Conservation (phyloP, 2,113 vertebrate species). For the Gavia stellata region DNA sequence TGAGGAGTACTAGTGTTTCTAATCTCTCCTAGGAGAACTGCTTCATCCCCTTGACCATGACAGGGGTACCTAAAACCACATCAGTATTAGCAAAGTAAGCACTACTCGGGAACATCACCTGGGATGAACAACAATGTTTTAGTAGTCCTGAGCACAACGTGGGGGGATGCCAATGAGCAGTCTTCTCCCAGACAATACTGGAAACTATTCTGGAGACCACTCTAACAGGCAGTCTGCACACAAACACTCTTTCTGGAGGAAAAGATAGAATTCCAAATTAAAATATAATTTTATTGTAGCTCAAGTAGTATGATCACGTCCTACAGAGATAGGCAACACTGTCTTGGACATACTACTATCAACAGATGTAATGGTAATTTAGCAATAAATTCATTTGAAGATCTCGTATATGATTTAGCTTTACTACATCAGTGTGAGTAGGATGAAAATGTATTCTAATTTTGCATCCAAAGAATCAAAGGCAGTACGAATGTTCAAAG, state of each 20-base stretch:
- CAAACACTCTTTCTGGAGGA: not conserved
- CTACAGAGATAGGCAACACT: not conserved
- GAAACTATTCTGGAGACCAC: not conserved
- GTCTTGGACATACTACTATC: not conserved
- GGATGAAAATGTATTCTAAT: not conserved
- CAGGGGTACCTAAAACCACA: not conserved
- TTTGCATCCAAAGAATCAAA: not conserved
- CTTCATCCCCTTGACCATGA: not conserved
- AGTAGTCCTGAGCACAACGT: not conserved
- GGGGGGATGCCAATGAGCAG: fast-evolving
- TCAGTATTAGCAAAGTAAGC: not conserved
- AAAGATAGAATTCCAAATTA: not conserved
- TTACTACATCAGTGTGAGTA: not conserved
- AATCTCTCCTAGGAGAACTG: not conserved
- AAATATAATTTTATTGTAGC: not conserved
- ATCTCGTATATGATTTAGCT: not conserved
- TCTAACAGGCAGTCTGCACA: not conserved
- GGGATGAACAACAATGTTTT: not conserved
- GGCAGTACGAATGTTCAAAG: not conserved
- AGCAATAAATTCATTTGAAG: not conserved
- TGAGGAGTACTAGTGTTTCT: not conserved
- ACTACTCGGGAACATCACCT: not conserved
- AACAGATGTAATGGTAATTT: not conserved
- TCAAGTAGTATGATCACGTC: not conserved
- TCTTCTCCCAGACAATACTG: not conserved